phyloP scores from a whole-genome alignment of 2,888 invertebrate genomes.

The Phytoseiulus persimilis region DNA sequence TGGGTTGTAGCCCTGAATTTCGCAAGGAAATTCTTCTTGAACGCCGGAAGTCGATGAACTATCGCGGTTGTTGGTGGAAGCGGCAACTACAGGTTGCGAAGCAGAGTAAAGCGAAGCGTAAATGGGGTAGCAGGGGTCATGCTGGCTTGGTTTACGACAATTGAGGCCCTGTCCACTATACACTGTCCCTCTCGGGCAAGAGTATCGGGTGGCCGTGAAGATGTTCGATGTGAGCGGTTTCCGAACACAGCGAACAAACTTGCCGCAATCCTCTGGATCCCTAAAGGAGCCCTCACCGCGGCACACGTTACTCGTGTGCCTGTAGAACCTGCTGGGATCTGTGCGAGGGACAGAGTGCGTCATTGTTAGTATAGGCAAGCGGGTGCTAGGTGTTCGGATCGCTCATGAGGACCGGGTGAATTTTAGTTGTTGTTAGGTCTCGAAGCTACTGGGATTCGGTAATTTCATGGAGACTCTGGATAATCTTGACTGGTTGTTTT shows the following conservation, averaged over 20 bases:
- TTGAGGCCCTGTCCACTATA: not conserved
- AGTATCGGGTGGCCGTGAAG: not conserved
- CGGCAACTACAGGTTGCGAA: not conserved
- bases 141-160: slow-evolving; percentile 25
- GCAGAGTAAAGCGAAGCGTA: slow-evolving; percentile 16
- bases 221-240: not conserved
- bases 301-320: not conserved
- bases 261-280: slow-evolving; percentile 16
- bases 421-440: not conserved
- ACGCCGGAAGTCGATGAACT: not conserved
- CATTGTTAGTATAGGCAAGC: not conserved
- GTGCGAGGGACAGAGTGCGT: not conserved
- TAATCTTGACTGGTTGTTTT: not conserved
- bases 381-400: not conserved
- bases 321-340: not conserved
- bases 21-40: slow-evolving; percentile 21
- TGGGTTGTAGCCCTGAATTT: not conserved
- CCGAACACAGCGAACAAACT: slow-evolving; percentile 12
- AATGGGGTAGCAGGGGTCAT: slow-evolving; percentile 19
- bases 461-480: not conserved
- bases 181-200: slow-evolving; percentile 8
- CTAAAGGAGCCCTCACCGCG: not conserved
- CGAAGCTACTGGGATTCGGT: not conserved
- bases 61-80: not conserved
- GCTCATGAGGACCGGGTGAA: not conserved